Evolutionary conservation across 2,797 vertebrate species (phyloP), one percentile per base, ranked within the genome.

Genomic region (Sebastes taczanowskii): DNA sequence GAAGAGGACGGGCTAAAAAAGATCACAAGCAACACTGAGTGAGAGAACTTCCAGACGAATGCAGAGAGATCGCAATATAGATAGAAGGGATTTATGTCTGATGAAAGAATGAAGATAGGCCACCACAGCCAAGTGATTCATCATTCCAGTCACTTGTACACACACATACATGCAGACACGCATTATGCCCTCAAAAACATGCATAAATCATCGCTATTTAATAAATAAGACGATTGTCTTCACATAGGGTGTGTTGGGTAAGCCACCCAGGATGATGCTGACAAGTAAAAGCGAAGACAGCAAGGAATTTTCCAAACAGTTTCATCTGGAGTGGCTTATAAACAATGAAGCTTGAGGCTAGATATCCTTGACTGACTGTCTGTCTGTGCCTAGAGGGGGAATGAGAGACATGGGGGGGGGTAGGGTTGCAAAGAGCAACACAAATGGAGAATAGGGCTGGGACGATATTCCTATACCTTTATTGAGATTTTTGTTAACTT

Each of bases 11-110:
- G 53, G 58, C 65, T 66, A 20, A 71, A 78, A 0, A 77, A 63
- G 73, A 86, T 74, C 81, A 70, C 75, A 86, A 61, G 58, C 32
- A 68, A 67, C 4, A 85, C 82, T 55, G 25, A 87, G 30, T 38
- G 65, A 58, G 84, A 87, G 64, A 80, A 67, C 62, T 74, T 91
- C 56, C 74, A 91, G 83, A 88, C 60, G 78, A 84, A 87, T 46
- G 58, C 27, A 78, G 55, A 69, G 74, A 84, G 81, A 90, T 89
- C 20, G 66, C 29, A 75, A 77, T 85, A 77, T 78, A 89, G 88
- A 91, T 87, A 87, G 46, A 38, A 25, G 25, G 25, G 4, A 27
- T 23, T 13, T 68, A 14, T 32, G 62, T 81, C 30, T 82, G 71
- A 84, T 74, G 60, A 79, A 75, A 72, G 59, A 72, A 77, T 22